Base-by-base conservation (phyloP, 2,797 vertebrate genomes). In the Trichosurus vulpecula region DNA sequence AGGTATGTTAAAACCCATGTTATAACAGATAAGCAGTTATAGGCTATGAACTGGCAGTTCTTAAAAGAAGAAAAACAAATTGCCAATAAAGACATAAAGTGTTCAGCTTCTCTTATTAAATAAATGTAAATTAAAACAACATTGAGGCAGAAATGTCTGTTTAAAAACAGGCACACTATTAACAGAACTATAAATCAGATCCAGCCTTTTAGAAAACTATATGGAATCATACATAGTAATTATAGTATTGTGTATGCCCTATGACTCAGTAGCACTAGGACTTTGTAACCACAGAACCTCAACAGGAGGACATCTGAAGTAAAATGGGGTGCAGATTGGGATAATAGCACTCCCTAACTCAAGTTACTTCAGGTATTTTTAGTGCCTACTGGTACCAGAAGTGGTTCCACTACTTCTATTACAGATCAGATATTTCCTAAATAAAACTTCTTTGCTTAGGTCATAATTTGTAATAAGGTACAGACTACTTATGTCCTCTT, bases 1-100 rank as follows among this genome's bases (percentile, higher is more conserved):
- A 99, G 99, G 99, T 99, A 98, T 25, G 96, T 98, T 29, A 66
- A 66, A 35, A 66, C 14, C 61, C 14, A 19, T 66, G 16, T 66
- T 66, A 1, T 66, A 19, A 66, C 14, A n/a, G 14, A 47, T 47
- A 47, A 47, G 25, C 22, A 87, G 9, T 27, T 9, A 47, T 11
- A 87, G 74, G 41, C 47, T 87, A 87, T 87, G 41, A 87, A 87
- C 8, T 87, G n/a, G 41, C 19, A 27, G 74, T 87, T 87, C 41
- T 47, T 87, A 27, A 87, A 25, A 87, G 22, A 47, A 47, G 66
- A 47, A 74, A 41, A 74, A n/a, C 13, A 66, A 41, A 87, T 87
- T 47, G 22, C 41, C 22, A 47, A 41, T 9, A 81, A 47, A 41
- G 12, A 25, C 19, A 35, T 61, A 81, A n/a, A 66, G 61, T n/a